These are phyloP conservation scores for Porites lobata DNA, from an alignment of 92 coral and sea anemone species.

Conservation along the genomic window DNA sequence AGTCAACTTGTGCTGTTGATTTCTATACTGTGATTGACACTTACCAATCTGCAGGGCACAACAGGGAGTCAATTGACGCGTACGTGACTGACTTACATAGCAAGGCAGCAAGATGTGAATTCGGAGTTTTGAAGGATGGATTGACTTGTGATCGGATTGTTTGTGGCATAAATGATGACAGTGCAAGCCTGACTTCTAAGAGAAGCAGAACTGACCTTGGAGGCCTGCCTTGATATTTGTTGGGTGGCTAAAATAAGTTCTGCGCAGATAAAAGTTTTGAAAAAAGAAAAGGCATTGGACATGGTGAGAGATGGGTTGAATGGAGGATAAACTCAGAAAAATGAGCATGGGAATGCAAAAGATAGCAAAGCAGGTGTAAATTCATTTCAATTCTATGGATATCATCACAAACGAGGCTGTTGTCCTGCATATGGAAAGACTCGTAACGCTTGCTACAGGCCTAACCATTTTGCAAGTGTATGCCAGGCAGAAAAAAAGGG, in stretches of 20 bases:
- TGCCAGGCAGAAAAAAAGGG: background rate
- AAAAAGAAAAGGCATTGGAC: background rate
- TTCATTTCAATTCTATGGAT: background rate
- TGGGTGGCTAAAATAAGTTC: no score
- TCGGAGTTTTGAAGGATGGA: conserved; percentile 38
- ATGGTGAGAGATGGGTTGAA: background rate
- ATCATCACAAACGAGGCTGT: background rate
- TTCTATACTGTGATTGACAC: no score
- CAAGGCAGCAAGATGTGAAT: conserved; percentile 52
- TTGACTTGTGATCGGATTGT: conserved; percentile 25
- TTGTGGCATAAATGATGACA: conserved; percentile 47
- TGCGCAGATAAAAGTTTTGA: background rate
- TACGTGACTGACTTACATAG: conserved; percentile 52
- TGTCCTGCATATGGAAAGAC: background rate
- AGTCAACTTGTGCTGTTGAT: no score
- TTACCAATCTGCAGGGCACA: background rate
- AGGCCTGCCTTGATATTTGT: conserved; percentile 29
- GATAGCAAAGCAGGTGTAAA: background rate
- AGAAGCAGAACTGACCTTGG: conserved; percentile 54
- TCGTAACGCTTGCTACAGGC: background rate
- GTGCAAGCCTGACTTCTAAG: conserved; percentile 56
- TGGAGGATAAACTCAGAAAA: background rate
- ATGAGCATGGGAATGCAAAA: background rate
- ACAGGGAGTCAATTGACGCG: conserved; percentile 42
- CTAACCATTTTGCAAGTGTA: background rate